phyloP scores from a whole-genome alignment of 2,888 invertebrate genomes.

The Drosophila diplacantha region DNA sequence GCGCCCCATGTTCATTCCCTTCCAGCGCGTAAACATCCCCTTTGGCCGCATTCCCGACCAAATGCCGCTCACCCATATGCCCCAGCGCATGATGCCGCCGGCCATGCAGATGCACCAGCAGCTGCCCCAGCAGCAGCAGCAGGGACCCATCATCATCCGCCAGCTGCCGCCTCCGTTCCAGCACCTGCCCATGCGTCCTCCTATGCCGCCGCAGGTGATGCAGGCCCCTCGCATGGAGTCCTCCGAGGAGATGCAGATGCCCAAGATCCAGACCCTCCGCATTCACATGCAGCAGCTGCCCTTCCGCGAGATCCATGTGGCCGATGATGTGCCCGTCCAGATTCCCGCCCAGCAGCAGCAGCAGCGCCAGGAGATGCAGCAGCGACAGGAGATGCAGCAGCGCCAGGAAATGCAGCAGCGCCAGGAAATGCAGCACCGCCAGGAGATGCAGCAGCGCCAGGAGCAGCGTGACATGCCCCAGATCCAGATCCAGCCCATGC shows the following conservation, averaged over 20 bases:
- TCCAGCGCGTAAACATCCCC: constrained; percentile 78
- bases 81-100: constrained; percentile 75
- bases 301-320: constrained; percentile 77
- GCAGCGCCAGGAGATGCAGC: constrained; percentile 48
- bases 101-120: constrained; percentile 72
- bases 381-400: constrained; percentile 56
- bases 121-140: constrained; percentile 70
- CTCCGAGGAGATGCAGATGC: constrained; percentile 58
- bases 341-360: constrained; percentile 64
- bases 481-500: constrained; percentile 76
- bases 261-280: constrained; percentile 75
- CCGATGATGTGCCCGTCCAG: constrained; percentile 75
- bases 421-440: constrained; percentile 44
- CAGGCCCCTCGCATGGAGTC: constrained; percentile 79
- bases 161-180: constrained; percentile 77
- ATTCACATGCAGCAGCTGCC: constrained; percentile 79
- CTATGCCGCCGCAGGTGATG: constrained; percentile 78
- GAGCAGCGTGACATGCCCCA: constrained; percentile 61
- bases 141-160: constrained; percentile 71
- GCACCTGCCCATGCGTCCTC: constrained; percentile 77
- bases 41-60: constrained; percentile 79
- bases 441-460: constrained; percentile 43
- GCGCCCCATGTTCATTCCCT: constrained; percentile 77
- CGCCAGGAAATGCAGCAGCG: constrained; percentile 45
- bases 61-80: constrained; percentile 80